Evolutionary conservation across 2,797 vertebrate species (phyloP).

Genomic region (Aulostomus chinensis): DNA sequence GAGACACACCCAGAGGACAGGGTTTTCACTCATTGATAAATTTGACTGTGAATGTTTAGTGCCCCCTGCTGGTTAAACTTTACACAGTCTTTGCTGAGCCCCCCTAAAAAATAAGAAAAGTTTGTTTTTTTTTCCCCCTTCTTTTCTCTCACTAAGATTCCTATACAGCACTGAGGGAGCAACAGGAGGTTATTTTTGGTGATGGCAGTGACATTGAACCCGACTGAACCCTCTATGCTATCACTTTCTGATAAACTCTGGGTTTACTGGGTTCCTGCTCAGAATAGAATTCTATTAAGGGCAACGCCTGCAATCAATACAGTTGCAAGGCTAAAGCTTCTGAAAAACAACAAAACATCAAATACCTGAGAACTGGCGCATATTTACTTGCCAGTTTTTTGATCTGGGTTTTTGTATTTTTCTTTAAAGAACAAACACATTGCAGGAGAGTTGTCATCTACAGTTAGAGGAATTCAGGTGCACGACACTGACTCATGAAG

Average conservation of each 20-base stretch:
- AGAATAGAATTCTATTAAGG: conserved; percentile 60
- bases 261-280: conserved; percentile 36
- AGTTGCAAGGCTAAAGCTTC: conserved; percentile 2
- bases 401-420: no score
- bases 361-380: no score
- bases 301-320: conserved; percentile 39
- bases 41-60: neutral
- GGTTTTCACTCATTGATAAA: neutral
- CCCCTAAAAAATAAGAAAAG: no score
- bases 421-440: no score
- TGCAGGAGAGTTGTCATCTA: no score
- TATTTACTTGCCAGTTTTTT: no score
- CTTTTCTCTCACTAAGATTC: conserved; percentile 13
- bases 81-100: neutral
- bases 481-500: no score
- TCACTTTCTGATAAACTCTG: conserved; percentile 60
- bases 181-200: conserved; percentile 56
- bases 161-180: neutral
- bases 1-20: no score
- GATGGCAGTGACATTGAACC: conserved; percentile 46
- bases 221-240: conserved; percentile 30
- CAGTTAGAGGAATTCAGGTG: no score
- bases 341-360: neutral
- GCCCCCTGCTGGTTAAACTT: conserved; percentile 46
- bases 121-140: neutral